Evolutionary conservation across 2,797 vertebrate genomes (phyloP).

Genomic region (Bucorvus abyssinicus): DNA sequence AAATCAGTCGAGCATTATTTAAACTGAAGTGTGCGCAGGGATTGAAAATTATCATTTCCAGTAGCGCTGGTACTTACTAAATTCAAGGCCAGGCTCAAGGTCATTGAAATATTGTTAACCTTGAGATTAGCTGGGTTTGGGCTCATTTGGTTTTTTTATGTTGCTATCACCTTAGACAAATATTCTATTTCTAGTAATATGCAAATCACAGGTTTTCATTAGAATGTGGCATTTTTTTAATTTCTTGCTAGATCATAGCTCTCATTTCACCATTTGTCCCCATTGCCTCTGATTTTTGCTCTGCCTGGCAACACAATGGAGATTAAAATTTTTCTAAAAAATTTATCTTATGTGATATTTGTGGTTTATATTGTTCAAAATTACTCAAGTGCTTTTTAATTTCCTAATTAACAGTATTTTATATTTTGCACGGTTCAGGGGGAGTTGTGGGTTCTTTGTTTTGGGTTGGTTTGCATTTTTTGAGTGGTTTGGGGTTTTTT

Average conservation of each 20-base stretch:
- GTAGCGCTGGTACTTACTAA: background rate
- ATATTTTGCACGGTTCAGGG: background rate
- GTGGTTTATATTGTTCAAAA: background rate
- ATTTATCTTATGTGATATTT: background rate
- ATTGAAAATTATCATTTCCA: background rate
- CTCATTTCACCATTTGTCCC: background rate
- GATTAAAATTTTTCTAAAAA: background rate
- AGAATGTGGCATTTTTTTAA: background rate
- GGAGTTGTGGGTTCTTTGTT: no score
- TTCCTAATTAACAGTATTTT: background rate
- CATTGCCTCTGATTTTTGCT: background rate
- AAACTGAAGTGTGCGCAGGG: background rate
- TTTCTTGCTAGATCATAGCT: background rate
- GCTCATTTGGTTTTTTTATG: accelerated
- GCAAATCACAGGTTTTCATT: background rate
- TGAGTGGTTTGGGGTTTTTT: background rate
- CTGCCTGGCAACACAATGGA: background rate
- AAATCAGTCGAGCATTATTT: background rate
- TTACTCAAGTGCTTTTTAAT: background rate
- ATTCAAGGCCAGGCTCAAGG: conserved; percentile 45
- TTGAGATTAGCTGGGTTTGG: background rate
- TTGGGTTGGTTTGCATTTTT: background rate
- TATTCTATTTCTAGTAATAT: background rate
- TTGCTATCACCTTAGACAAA: background rate
- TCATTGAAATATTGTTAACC: background rate